phyloP scores from a whole-genome alignment of 2,113 vertebrate species.

The Macrotus californicus region DNA sequence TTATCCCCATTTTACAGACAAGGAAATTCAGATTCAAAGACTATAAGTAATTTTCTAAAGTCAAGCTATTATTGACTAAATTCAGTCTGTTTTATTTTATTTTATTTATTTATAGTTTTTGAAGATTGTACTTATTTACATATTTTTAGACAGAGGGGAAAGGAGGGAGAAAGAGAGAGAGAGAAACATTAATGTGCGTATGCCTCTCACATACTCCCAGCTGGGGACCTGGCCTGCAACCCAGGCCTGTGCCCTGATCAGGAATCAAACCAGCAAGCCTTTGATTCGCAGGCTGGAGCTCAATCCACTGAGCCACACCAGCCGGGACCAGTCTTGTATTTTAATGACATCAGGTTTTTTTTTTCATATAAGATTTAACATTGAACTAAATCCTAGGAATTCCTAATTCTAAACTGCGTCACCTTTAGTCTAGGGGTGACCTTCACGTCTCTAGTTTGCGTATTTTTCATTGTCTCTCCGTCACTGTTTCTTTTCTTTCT shows the following conservation, averaged over 20 bases:
- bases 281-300: too few species aligned
- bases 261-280: too few species aligned
- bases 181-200: too few species aligned
- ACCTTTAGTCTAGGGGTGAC: neutral
- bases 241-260: too few species aligned
- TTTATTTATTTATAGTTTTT: too few species aligned
- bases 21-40: neutral
- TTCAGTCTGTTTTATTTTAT: constrained; percentile 1
- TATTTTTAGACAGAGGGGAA: too few species aligned
- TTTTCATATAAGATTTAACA: neutral
- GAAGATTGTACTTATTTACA: too few species aligned
- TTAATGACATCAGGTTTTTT: neutral
- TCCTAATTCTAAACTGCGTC: neutral
- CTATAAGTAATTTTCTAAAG: neutral
- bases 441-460: neutral
- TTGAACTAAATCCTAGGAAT: neutral
- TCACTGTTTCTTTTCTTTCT: neutral
- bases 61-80: constrained; percentile 27
- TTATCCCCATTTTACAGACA: neutral
- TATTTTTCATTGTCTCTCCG: neutral
- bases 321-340: neutral
- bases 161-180: too few species aligned
- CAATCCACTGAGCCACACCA: too few species aligned
- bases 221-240: too few species aligned
- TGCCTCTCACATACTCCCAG: too few species aligned